Conservation (phyloP, 2,888 invertebrate species). For the Aphelenchoides bicaudatus region DNA sequence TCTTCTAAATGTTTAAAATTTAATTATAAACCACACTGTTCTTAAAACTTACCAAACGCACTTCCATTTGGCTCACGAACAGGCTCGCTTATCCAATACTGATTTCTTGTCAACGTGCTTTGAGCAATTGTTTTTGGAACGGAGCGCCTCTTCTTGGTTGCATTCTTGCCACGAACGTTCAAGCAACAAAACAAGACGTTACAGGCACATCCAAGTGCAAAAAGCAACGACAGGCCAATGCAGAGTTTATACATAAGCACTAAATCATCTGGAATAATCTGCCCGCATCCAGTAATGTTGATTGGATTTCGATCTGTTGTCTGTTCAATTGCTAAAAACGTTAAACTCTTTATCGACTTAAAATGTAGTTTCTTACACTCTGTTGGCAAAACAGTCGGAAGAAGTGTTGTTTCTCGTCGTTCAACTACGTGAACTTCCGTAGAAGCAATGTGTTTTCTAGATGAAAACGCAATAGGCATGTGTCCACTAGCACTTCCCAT, state of each 20-base stretch:
- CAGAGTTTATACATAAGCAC: conserved; percentile 29
- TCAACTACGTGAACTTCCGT: conserved; percentile 29
- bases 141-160: conserved; percentile 12
- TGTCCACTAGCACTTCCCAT: conserved; percentile 16
- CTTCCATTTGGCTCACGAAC: conserved; percentile 5
- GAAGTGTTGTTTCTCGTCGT: conserved; percentile 23
- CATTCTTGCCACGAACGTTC: conserved; percentile 5
- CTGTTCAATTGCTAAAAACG: conserved; percentile 6
- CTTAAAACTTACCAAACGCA: conserved; percentile 16
- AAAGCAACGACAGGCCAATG: conserved; percentile 26
- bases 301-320: no score
- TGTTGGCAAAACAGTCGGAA: conserved; percentile 10
- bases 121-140: conserved; percentile 14
- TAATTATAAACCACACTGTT: background rate
- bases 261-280: conserved; percentile 20
- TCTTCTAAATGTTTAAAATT: conserved; percentile 10
- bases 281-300: conserved; percentile 18
- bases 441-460: conserved; percentile 15
- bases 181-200: conserved; percentile 30
- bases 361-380: conserved; percentile 10
- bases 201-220: conserved; percentile 24
- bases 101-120: conserved; percentile 2
- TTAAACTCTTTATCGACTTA: background rate
- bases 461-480: background rate
- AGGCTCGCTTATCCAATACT: conserved; percentile 21